Percentiles rank a stretch among this genome's conserved stretches.
Conservation (phyloP, 2,888 invertebrate genomes). For the Standfussiana lucernea region DNA sequence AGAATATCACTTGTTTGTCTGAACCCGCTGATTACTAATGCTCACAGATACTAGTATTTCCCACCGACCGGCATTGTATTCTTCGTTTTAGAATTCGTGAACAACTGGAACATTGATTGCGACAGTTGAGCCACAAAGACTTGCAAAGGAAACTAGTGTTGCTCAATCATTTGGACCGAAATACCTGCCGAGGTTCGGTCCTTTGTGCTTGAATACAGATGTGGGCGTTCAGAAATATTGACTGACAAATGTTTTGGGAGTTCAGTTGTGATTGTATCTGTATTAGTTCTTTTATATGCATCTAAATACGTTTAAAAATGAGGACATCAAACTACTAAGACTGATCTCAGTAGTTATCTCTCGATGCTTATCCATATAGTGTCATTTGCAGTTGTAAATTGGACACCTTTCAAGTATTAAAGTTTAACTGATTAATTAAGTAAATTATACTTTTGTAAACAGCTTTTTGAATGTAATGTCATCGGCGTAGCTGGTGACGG, state of each 20-base stretch:
- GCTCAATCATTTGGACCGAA: conserved; percentile 55
- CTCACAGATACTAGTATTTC: neutral
- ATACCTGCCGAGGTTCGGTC: conserved; percentile 36
- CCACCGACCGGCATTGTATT: conserved; percentile 3
- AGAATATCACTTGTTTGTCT: neutral
- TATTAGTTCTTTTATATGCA: no score
- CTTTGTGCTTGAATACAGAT: conserved; percentile 42
- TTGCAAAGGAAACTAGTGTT: conserved; percentile 49
- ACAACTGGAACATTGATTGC: conserved; percentile 62
- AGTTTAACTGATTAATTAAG: no score
- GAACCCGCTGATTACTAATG: neutral
- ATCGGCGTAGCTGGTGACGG: no score
- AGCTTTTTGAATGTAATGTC: no score
- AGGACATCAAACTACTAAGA: neutral
- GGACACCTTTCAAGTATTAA: no score
- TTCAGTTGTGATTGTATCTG: neutral
- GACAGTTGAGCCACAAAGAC: conserved; percentile 52
- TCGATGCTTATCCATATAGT: neutral
- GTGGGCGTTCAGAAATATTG: conserved; percentile 14
- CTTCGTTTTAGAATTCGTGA: conserved; percentile 39
- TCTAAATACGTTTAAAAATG: no score
- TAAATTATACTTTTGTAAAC: no score
- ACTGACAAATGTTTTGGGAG: conserved; percentile 18
- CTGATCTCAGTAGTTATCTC: no score
- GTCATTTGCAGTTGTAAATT: neutral